Percentiles rank a stretch among this genome's conserved stretches.
phyloP scores from a whole-genome alignment of 2,888 invertebrate species.

The Diploptera punctata region DNA sequence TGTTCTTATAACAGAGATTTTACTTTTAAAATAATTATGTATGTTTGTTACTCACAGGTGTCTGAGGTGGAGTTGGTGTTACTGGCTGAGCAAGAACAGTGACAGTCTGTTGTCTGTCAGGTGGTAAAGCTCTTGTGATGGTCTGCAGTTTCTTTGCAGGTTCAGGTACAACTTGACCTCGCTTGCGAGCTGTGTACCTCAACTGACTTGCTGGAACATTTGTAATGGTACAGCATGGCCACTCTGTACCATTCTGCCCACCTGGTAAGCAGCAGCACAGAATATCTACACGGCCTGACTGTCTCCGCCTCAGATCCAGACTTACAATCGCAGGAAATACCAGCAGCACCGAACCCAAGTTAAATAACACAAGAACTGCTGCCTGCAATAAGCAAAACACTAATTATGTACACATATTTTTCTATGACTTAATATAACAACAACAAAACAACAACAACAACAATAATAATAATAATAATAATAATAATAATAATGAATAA shows the following conservation, averaged over 20 bases:
- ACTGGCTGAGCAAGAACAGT: conserved; percentile 53
- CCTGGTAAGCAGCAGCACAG: conserved; percentile 78
- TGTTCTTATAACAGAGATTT: too few relatives aligned
- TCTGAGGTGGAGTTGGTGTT: conserved; percentile 19
- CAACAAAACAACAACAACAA: too few relatives aligned
- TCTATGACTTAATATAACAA: too few relatives aligned
- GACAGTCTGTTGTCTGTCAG: conserved; percentile 56
- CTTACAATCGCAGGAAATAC: conserved; percentile 96
- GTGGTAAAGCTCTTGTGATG: conserved; percentile 56
- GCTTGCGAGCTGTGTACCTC: conserved; percentile 44
- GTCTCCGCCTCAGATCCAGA: conserved; percentile 74
- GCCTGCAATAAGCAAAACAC: conserved; percentile 70
- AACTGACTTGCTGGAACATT: conserved; percentile 48
- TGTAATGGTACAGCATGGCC: conserved; percentile 44
- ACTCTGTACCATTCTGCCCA: conserved; percentile 41
- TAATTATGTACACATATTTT: too few relatives aligned
- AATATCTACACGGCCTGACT: conserved; percentile 77
- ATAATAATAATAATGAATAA: too few relatives aligned
- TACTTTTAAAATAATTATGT: too few relatives aligned
- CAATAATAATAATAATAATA: too few relatives aligned
- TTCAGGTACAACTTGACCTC: conserved; percentile 48
- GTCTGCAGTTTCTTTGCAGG: conserved; percentile 55
- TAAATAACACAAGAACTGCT: conserved; percentile 92
- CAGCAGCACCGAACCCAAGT: conserved; percentile 84
- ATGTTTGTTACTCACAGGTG: too few relatives aligned